Evolutionary conservation across 1,140 invertebrate species (phyloP), one percentile per base, ranked within the genome.

Genomic region (Anthonomus grandis): DNA sequence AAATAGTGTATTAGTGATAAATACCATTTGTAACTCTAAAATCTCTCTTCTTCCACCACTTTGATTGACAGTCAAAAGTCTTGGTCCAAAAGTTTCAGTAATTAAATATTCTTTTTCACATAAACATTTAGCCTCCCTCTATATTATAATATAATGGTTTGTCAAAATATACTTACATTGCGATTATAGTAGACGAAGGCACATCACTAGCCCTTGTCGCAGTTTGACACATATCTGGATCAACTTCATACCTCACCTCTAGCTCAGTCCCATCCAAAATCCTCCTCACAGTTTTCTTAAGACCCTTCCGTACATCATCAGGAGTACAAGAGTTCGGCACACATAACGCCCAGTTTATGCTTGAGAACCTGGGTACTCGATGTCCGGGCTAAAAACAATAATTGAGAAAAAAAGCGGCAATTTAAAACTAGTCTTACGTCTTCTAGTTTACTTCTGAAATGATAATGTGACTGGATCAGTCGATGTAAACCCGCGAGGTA

Each of bases 331-430:
- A 77, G 21, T 74, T 75, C 8, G 83, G 83, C 2, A 83, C 76
- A 59, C 83, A 85, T 2, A 84, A 65, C 0, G 78, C 83, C 82
- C 82, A 85, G 47, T 83, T 75, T 9, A 83, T 76, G 27, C 76
- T 81, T 12, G 81, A 82, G 64, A 79, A 82, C 37, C 79, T 68
- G 0, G 83, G 83, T 0, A 84, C 78, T 25, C 82, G 69, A 64
- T 85, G 83, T 13, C 82, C 83, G 60, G 81, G 80, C 82, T 85
- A 69, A 10, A 75, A 75, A 50, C 66, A 67, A 1, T 39, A n/a
- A n/a, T 8, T 39, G 12, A 8, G 4, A 19, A n/a, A n/a, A n/a
- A n/a, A n/a, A n/a, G n/a, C n/a, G n/a, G 21, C 9, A 8, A 45
- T 3, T 3, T 23, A 45, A 34, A 34, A 3, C 31, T 12, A 34